phyloP scores from a whole-genome alignment of 2,113 vertebrate genomes.

The Epinephelus moara region DNA sequence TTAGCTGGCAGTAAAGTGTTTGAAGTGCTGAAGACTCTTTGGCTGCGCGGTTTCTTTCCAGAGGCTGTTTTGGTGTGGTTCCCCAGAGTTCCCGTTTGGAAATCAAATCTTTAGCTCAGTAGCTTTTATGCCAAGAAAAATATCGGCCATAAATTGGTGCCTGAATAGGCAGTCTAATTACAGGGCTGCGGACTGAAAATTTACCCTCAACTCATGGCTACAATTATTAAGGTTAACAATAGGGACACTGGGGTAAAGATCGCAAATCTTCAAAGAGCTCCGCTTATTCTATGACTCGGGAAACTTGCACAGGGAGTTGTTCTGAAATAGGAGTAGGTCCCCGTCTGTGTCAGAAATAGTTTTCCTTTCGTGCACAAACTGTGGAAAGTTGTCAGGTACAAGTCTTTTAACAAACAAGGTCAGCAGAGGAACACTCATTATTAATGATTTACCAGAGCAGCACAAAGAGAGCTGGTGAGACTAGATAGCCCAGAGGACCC shows the following conservation, averaged over 20 bases:
- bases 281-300: conserved; percentile 45
- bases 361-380: conserved; percentile 64
- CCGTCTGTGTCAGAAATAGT: conserved; percentile 52
- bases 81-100: conserved; percentile 70
- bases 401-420: conserved; percentile 85
- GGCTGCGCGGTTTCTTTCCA: conserved; percentile 74
- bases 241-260: conserved; percentile 44
- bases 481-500: conserved; percentile 77
- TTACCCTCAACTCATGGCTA: conserved; percentile 65
- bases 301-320: conserved; percentile 23
- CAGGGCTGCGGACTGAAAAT: conserved; percentile 65
- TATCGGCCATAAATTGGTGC: conserved; percentile 78
- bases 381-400: conserved; percentile 81
- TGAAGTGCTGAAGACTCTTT: conserved; percentile 74
- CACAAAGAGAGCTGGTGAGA: conserved; percentile 74
- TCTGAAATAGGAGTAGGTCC: conserved; percentile 46
- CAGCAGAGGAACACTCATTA: conserved; percentile 78
- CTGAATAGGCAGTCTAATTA: conserved; percentile 77
- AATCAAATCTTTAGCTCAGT: conserved; percentile 76
- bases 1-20: conserved; percentile 66
- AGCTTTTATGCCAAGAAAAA: conserved; percentile 78
- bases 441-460: conserved; percentile 83
- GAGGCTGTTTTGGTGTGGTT: conserved; percentile 79
- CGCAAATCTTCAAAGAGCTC: conserved; percentile 53
- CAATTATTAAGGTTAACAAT: conserved; percentile 79